Evolutionary conservation across 2,888 invertebrate genomes (phyloP), one percentile per base, ranked within the genome.

Genomic region (Cerceris ruficornis): DNA sequence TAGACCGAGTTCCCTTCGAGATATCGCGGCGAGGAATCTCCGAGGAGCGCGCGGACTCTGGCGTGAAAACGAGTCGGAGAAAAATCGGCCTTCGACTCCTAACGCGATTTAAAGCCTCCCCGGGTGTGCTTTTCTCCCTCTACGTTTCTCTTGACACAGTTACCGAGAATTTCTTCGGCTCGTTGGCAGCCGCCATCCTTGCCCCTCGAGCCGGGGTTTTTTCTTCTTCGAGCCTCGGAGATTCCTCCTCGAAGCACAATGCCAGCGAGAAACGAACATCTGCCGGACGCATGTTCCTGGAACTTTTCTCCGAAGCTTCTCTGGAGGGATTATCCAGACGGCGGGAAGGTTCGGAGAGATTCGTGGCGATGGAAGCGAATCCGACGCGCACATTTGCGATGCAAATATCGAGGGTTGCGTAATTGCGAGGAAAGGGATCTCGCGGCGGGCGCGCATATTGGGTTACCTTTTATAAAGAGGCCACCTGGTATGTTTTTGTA

Each of bases 61-160:
- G n/a, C n/a, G n/a, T n/a, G n/a, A n/a, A n/a, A n/a, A n/a, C n/a
- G n/a, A n/a, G n/a, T n/a, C n/a, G n/a, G n/a, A n/a, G n/a, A n/a
- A n/a, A n/a, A n/a, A n/a, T n/a, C n/a, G n/a, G n/a, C n/a, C n/a
- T n/a, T n/a, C n/a, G n/a, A n/a, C n/a, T n/a, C n/a, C n/a, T n/a
- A n/a, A n/a, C n/a, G n/a, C n/a, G n/a, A n/a, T n/a, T n/a, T n/a
- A n/a, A n/a, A n/a, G n/a, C n/a, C n/a, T n/a, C n/a, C n/a, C n/a
- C n/a, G n/a, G n/a, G n/a, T n/a, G n/a, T n/a, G n/a, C n/a, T n/a
- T n/a, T n/a, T n/a, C n/a, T n/a, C n/a, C n/a, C n/a, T 58, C 60
- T 60, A 50, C 46, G 14, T 79, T 59, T 77, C 75, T 81, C 74
- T 81, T 81, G 84, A 84, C 83, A 81, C 67, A 74, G 66, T 81